Conservation (phyloP, 2,797 vertebrate genomes). For the Pelodytes ibericus region DNA sequence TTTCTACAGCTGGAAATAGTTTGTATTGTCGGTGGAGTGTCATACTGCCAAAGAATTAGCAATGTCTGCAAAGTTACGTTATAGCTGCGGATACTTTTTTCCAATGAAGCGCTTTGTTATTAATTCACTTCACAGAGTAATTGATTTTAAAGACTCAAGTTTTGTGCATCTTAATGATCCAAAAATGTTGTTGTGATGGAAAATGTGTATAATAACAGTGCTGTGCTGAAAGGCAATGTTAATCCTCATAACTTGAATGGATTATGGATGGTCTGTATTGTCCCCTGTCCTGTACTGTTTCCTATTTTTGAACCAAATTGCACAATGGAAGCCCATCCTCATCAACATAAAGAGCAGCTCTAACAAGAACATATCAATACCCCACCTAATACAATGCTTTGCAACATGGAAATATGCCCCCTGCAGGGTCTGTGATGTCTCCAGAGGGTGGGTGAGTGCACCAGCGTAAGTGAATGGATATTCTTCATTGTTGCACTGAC, state of each 20-base stretch:
- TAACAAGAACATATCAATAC: too few relatives aligned
- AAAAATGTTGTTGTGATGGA: background rate
- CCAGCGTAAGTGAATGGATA: too few relatives aligned
- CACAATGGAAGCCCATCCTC: too few relatives aligned
- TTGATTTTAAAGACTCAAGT: slow-evolving; percentile 10
- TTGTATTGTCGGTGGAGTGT: slow-evolving; percentile 3
- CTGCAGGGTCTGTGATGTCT: too few relatives aligned
- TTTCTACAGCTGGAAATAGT: slow-evolving; percentile 27
- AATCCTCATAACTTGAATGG: background rate
- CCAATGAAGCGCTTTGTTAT: slow-evolving; percentile 4
- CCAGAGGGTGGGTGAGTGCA: too few relatives aligned
- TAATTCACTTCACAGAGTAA: slow-evolving; percentile 14
- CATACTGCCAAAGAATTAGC: slow-evolving; percentile 9
- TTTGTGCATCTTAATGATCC: background rate
- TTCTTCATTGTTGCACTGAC: too few relatives aligned
- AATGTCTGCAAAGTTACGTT: slow-evolving; percentile 23
- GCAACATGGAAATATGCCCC: too few relatives aligned
- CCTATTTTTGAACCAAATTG: too few relatives aligned
- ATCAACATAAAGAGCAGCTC: too few relatives aligned
- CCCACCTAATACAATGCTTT: too few relatives aligned
- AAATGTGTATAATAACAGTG: background rate
- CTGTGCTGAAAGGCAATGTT: background rate
- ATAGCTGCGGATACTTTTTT: slow-evolving; percentile 14
- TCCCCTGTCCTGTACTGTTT: too few relatives aligned
- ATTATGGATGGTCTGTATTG: too few relatives aligned